Evolutionary conservation across 2,888 invertebrate species (phyloP), one percentile per base, ranked within the genome.

Genomic region (Ernsta delagoae): DNA sequence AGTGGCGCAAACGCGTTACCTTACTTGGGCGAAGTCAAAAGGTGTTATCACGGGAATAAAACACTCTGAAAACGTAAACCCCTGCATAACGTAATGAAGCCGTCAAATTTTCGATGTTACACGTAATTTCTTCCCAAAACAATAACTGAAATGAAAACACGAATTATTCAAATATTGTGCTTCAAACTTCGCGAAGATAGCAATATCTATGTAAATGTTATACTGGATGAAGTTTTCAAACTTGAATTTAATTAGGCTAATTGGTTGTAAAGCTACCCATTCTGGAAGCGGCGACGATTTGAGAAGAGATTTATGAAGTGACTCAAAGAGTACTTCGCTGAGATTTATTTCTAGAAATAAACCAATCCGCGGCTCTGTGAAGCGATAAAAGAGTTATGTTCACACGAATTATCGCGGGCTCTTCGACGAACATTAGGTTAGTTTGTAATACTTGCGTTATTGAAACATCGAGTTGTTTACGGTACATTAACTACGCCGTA

Each of bases 161-260:
- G 24, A 65, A 72, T 59, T 70, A 70, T 73, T 73, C 72, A 74
- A 71, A 70, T 48, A 56, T 36, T 34, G 39, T 39, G 39, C 31
- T 41, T 48, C 48, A 50, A 53, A 36, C n/a, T 59, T 61, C 48
- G 16, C 45, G 12, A 50, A 45, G 50, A 61, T 61, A 48, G 61
- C 50, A 48, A 64, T 64, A 64, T 56, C 41, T 64, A 64, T 54
- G 56, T 56, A 57, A 57, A 57, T 65, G 11, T n/a, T 57, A 45
- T 12, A 43, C 16, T 11, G 39, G 48, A 53, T 65, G 36, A 50
- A 59, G 50, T 56, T 59, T 48, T 59, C 50, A 53, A 57, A 65
- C 36, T 66, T 53, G 16, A 41, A 59, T 36, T 50, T 65, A 48
- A 65, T 59, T 65, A 48, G 48, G 39, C 59, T 65, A 65, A 65